Base-by-base conservation (phyloP, 2,113 vertebrate genomes). In the Trichomycterus rosablanca region DNA sequence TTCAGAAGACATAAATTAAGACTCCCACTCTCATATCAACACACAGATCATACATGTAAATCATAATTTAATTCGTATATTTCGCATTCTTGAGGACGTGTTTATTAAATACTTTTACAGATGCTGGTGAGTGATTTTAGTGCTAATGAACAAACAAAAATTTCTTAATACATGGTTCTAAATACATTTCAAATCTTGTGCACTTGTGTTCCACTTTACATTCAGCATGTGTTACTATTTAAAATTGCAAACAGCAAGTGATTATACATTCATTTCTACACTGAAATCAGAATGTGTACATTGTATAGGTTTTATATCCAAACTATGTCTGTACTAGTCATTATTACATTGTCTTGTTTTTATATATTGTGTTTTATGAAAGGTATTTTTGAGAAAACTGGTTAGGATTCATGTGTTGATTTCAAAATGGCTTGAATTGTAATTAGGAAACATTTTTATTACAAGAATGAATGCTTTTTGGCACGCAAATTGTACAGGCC, bases 51-150 rank as follows among this genome's bases (percentile, higher is more conserved):
- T 14, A 20, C 26, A 10, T 28, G 46, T 52, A 37, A 16, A 32
- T 23, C 16, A 16, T 34, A 7, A 7, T 16, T 34, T 54, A 30
- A n/a, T n/a, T n/a, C n/a, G n/a, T n/a, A n/a, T n/a, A 46, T 37
- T 16, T 67, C 46, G 58, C 53, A 59, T 67, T 72, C 58, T 57
- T 44, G 1, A 67, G 20, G 26, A 28, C 16, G 54, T 30, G 32
- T 18, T 59, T 23, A 63, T 59, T 59, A 24, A 34, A 70, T 53
- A 67, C 11, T 39, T 70, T 42, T 19, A 63, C 61, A 39, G 59
- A 28, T 72, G 64, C 70, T 72, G 70, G 70, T 72, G 70, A 20
- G 45, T 61, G 19, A 39, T 32, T 57, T 56, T 6, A 28, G 63
- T 58, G 23, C n/a, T 43, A 37, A 24, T 45, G 57, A 71, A 66